Evolutionary conservation across 2,113 vertebrate species (phyloP).

Genomic region (Lepisosteus oculatus): DNA sequence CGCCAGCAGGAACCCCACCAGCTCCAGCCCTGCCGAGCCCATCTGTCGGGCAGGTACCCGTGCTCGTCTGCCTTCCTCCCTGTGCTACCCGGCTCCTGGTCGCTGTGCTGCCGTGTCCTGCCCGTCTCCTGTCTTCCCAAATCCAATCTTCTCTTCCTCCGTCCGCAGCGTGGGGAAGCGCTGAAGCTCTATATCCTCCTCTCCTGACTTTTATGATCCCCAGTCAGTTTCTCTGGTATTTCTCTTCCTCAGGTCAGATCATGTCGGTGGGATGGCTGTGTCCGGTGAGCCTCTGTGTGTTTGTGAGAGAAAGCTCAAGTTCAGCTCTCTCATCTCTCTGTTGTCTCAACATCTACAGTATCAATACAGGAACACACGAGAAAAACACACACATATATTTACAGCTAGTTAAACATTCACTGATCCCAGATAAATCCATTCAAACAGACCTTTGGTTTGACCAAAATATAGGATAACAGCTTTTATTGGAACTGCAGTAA

Average conservation of each 20-base stretch:
- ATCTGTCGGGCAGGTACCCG: conserved; percentile 47
- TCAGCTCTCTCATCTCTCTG: conserved; percentile 34
- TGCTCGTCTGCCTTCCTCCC: no score
- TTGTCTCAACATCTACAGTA: conserved; percentile 27
- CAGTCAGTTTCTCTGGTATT: no score
- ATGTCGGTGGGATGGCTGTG: no score
- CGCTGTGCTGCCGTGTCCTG: neutral
- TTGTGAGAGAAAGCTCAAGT: conserved; percentile 19
- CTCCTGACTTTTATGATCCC: no score
- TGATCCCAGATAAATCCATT: conserved; percentile 25
- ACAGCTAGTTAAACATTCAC: conserved; percentile 62
- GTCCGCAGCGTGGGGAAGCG: no score
- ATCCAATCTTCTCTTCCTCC: neutral
- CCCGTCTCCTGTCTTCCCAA: conserved; percentile 1
- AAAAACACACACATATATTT: conserved; percentile 25
- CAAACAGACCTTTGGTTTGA: conserved; percentile 38
- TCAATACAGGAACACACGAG: conserved; percentile 17
- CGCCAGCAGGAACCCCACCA: conserved; percentile 83
- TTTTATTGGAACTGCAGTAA: neutral
- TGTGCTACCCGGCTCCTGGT: no score
- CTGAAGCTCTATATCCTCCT: no score
- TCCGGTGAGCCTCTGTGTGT: no score
- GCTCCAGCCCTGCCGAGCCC: conserved; percentile 80
- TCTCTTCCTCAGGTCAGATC: no score
- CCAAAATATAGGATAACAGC: conserved; percentile 24